A percentile compares a stretch with the other conserved stretches of the same genome.
Evolutionary conservation across 1,140 invertebrate species (phyloP).

Genomic region (Cryptotermes secundus): DNA sequence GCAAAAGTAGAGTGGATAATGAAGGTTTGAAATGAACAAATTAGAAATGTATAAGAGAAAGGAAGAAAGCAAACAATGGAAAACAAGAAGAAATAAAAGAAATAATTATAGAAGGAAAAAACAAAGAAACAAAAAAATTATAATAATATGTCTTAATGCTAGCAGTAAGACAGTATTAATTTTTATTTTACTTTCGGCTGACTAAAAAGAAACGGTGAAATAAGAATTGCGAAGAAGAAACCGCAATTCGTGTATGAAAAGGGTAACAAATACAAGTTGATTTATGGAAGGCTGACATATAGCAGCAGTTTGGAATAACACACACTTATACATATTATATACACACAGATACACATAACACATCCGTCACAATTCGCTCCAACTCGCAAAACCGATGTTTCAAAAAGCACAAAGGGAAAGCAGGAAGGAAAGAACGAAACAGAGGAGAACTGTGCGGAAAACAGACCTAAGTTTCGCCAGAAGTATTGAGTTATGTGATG

Average conservation of each 20-base stretch:
- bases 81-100: no score
- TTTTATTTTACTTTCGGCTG: background rate
- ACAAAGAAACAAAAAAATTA: no score
- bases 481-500: background rate
- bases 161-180: no score
- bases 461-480: background rate
- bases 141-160: no score
- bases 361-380: background rate
- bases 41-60: no score
- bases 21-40: no score
- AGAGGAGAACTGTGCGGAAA: background rate
- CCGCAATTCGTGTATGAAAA: background rate
- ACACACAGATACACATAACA: background rate
- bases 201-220: background rate
- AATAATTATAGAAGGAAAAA: no score
- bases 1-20: no score
- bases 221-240: background rate
- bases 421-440: background rate
- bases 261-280: background rate
- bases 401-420: background rate
- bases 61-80: no score
- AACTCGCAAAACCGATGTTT: background rate
- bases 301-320: background rate
- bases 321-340: conserved; percentile 10
- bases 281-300: conserved; percentile 5